A percentile compares a stretch with the other conserved stretches of the same genome.
Evolutionary conservation across 2,888 invertebrate genomes (phyloP).

Genomic region (Sminthurinus aureus): DNA sequence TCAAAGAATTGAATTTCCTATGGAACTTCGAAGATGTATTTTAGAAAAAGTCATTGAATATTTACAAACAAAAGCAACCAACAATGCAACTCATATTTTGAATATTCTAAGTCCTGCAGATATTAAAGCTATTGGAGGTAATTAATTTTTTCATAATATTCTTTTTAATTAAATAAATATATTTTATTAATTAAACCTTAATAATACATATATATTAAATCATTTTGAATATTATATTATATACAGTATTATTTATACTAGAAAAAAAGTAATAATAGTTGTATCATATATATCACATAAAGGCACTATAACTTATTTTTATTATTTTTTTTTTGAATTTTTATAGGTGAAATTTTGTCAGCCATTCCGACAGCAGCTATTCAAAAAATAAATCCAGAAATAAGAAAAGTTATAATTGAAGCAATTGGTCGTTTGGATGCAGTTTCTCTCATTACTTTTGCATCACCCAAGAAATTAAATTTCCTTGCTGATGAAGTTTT

Average conservation of each 20-base stretch:
- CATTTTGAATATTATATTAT: background rate
- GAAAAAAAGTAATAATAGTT: too few species aligned
- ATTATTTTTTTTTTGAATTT: constrained; percentile 7
- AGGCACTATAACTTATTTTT: background rate
- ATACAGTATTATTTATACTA: background rate
- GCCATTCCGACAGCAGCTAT: constrained; percentile 49
- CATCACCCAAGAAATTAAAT: constrained; percentile 44
- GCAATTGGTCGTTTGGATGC: constrained; percentile 54
- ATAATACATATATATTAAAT: too few species aligned
- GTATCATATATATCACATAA: too few species aligned
- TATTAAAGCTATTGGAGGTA: constrained; percentile 55
- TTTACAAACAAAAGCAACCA: constrained; percentile 43
- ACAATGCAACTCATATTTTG: constrained; percentile 47
- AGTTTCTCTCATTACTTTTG: constrained; percentile 50
- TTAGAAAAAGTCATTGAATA: constrained; percentile 52
- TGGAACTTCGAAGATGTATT: constrained; percentile 51
- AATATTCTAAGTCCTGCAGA: constrained; percentile 48
- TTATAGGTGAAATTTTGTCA: constrained; percentile 54
- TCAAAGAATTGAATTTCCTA: constrained; percentile 47
- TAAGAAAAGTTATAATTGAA: constrained; percentile 46
- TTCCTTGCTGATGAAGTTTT: constrained; percentile 52
- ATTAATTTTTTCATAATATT: constrained; percentile 7
- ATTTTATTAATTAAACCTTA: too few species aligned
- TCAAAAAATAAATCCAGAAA: constrained; percentile 37
- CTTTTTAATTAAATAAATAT: too few species aligned